Evolutionary conservation across 2,797 vertebrate species (phyloP).

Genomic region (Anniella stebbinsi): DNA sequence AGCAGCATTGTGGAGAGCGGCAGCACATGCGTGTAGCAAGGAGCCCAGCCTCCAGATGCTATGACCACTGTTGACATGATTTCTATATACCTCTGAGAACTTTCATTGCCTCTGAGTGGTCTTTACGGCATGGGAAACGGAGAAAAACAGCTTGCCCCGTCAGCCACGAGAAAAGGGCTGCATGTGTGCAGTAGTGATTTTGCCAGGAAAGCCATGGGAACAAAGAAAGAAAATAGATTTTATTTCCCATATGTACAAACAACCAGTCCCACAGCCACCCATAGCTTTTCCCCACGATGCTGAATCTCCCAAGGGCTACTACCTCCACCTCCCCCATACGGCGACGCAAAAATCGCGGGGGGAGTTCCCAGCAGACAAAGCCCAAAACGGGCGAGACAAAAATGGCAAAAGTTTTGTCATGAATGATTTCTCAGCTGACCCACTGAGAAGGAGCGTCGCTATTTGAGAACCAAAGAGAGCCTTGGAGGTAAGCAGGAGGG

Average conservation of each 20-base stretch:
- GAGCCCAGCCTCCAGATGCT: not conserved
- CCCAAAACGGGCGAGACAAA: not conserved
- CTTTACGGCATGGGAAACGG: not conserved
- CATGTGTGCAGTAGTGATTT: not conserved
- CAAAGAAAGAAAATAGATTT: slow-evolving; percentile 28
- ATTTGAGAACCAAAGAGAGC: not conserved
- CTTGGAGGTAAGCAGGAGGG: not conserved
- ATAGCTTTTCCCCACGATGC: not conserved
- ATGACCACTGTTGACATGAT: too few relatives aligned
- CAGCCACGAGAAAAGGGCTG: not conserved
- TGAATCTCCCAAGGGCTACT: not conserved
- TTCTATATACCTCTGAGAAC: not conserved
- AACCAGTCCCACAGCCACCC: not conserved
- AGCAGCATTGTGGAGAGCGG: too few relatives aligned
- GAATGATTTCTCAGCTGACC: not conserved
- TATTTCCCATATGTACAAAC: slow-evolving; percentile 19
- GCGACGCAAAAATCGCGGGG: not conserved
- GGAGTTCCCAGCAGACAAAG: not conserved
- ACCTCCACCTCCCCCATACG: too few relatives aligned
- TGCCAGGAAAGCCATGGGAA: not conserved
- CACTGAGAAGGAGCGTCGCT: not conserved
- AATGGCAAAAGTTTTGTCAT: not conserved
- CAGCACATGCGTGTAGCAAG: too few relatives aligned
- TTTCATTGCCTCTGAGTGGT: not conserved
- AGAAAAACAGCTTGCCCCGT: not conserved